Conservation (phyloP, 2,113 vertebrate species). For the Sturnus vulgaris region DNA sequence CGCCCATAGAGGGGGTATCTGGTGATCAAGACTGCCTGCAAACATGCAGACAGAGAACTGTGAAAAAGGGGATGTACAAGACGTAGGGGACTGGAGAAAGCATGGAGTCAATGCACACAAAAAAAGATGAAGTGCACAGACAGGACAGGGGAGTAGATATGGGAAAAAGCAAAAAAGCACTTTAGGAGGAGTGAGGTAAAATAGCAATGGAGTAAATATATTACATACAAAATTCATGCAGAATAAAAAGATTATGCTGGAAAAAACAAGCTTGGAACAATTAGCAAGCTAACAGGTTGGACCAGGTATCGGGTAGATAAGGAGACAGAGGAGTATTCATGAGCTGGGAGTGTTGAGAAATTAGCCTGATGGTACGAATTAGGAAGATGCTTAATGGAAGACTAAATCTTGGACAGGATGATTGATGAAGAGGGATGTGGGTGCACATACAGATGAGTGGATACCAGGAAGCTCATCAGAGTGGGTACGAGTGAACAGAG, state of each 20-base stretch:
- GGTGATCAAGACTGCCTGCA: not conserved
- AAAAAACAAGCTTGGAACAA: slow-evolving; percentile 15
- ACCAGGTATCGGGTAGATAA: slow-evolving; percentile 1
- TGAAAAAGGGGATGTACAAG: not conserved
- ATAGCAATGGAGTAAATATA: not conserved
- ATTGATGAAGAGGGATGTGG: slow-evolving; percentile 26
- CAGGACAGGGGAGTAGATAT: not conserved
- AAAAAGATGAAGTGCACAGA: not conserved
- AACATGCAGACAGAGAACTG: not conserved
- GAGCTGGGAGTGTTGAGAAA: slow-evolving; percentile 43
- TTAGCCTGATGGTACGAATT: not conserved
- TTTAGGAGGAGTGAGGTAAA: not conserved
- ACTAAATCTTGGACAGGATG: slow-evolving; percentile 22
- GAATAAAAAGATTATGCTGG: slow-evolving; percentile 15
- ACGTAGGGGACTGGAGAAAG: not conserved
- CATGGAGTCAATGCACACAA: too few relatives aligned
- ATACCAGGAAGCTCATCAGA: slow-evolving; percentile 21
- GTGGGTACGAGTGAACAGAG: not conserved
- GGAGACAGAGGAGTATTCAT: slow-evolving; percentile 29
- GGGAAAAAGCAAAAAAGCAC: not conserved
- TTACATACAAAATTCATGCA: not conserved
- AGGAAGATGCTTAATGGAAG: not conserved
- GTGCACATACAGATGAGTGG: not conserved
- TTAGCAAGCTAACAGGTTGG: slow-evolving; percentile 21
- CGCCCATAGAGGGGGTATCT: not conserved